Evolutionary conservation across 2,888 invertebrate species (phyloP).

Genomic region (Andrena chrysosceles): DNA sequence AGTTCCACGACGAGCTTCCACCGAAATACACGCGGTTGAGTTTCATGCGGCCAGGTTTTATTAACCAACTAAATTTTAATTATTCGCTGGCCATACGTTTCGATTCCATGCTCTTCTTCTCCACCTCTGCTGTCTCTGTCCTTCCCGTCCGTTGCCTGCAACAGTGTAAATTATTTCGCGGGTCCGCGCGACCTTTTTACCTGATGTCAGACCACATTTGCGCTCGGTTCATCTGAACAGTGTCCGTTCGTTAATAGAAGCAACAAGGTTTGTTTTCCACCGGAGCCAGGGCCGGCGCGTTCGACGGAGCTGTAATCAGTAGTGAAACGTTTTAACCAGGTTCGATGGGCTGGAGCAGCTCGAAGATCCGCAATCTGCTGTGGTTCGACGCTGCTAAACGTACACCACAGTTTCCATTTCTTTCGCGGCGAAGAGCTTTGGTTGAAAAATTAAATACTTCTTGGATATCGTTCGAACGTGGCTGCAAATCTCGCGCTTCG

Average conservation of each 20-base stretch:
- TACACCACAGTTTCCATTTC: background rate
- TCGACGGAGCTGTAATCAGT: background rate
- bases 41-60: slow-evolving; percentile 44
- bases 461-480: background rate
- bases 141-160: background rate
- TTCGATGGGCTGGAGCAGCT: background rate
- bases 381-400: background rate
- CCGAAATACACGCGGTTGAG: slow-evolving; percentile 72
- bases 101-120: background rate
- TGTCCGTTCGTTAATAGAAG: background rate
- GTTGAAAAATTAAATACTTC: background rate
- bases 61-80: slow-evolving; percentile 37
- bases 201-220: background rate
- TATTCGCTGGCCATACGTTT: slow-evolving; percentile 1
- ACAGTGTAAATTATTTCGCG: background rate
- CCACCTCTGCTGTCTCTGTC: background rate
- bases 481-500: background rate
- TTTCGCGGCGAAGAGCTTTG: background rate
- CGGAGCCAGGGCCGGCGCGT: no score
- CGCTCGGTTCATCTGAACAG: background rate
- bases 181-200: background rate
- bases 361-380: background rate
- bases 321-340: slow-evolving; percentile 4
- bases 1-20: slow-evolving; percentile 76
- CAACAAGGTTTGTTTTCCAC: background rate